Base-by-base conservation (phyloP, 2,888 invertebrate genomes). In the Microplitis manilae region DNA sequence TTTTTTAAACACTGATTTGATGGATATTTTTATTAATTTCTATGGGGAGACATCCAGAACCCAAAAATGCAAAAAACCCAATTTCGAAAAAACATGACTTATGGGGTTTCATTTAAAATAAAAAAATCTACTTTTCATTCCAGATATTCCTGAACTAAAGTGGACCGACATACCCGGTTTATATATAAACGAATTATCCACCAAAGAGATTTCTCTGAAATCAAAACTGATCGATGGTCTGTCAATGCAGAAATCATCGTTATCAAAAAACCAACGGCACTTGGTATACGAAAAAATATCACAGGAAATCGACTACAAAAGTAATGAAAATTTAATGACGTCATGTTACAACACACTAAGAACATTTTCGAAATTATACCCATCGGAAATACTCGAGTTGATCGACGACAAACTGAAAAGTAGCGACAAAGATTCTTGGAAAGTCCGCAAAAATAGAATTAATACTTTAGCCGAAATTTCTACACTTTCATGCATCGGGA, bases 231-330 rank as follows among this genome's bases (percentile, higher is more conserved):
- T 93, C 62, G 90, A 90, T 82, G 92, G 92, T 68, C 85, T 94
- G 40, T 90, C 91, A 5, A 86, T 90, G 83, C 91, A 92, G 8
- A 91, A 89, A 68, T 86, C 90, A 78, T 89, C 88, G 68, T 83
- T 94, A 72, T 89, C 91, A 38, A 79, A 86, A 20, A 90, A 91
- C 62, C 88, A 92, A 61, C 91, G 93, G 9, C 81, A 90, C 64
- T 90, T 90, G n/a, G 89, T 93, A 76, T 92, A 93, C 76, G 91
- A 92, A 80, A 88, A 91, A 78, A 87, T 94, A 62, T 90, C 91
- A 7, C 87, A 91, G 70, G 90, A 91, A 75, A 87, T 93, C 17
- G 91, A 92, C 75, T 85, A 88, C 77, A 77, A 78, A 4, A 90
- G 90, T 13, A 88, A 89, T 78, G 90, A 91, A 9, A 87, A 89